Conservation (phyloP, 2,888 invertebrate species). For the Leptopilina syphax region DNA sequence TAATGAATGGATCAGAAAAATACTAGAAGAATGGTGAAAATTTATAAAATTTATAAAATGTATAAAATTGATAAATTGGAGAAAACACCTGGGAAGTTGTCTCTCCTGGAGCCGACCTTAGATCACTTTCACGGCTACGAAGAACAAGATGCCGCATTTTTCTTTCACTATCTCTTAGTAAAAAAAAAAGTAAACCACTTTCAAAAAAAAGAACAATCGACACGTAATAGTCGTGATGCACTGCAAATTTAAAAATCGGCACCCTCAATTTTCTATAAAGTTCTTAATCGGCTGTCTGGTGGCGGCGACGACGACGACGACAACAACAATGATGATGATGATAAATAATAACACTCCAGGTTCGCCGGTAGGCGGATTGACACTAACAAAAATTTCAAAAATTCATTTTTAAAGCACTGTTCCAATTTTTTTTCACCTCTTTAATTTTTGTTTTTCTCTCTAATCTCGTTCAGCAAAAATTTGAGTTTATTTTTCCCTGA, state of each 20-base stretch:
- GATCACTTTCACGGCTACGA: slow-evolving; percentile 27
- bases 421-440: slow-evolving; percentile 21
- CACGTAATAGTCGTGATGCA: slow-evolving; percentile 13
- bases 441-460: background rate
- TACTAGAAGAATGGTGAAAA: too few relatives aligned
- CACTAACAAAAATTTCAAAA: background rate
- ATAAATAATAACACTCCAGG: slow-evolving; percentile 19
- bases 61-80: background rate
- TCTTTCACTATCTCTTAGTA: slow-evolving; percentile 11
- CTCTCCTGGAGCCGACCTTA: slow-evolving; percentile 23
- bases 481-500: background rate
- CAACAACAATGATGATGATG: slow-evolving; percentile 8
- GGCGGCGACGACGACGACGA: slow-evolving; percentile 26
- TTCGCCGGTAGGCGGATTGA: slow-evolving; percentile 39
- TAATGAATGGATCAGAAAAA: too few relatives aligned
- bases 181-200: background rate
- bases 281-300: slow-evolving; percentile 38
- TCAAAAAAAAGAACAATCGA: background rate
- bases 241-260: slow-evolving; percentile 25
- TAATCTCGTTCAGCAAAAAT: background rate
- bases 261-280: slow-evolving; percentile 5
- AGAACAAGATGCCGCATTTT: slow-evolving; percentile 31
- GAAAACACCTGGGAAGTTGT: slow-evolving; percentile 12
- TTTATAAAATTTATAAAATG: background rate
- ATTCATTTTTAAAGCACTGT: slow-evolving; percentile 15